Evolutionary conservation across 2,888 invertebrate genomes (phyloP).

Genomic region (Cryptophagus acutangulus): DNA sequence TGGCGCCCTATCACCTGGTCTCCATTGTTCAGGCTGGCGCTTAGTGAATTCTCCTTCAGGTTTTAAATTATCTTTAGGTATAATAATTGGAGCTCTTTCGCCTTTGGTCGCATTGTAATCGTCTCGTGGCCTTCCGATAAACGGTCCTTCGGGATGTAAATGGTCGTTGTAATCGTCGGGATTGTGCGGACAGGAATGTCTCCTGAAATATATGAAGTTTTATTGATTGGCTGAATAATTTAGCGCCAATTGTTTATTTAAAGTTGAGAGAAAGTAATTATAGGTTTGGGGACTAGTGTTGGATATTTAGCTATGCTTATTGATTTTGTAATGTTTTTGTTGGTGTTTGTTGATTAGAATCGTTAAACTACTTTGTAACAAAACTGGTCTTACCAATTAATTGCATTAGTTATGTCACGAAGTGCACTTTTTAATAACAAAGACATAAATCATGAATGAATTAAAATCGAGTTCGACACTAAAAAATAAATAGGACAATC

Average conservation of each 20-base stretch:
- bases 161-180: constrained; percentile 64
- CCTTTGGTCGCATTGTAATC: constrained; percentile 49
- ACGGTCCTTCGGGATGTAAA: constrained; percentile 65
- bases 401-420: constrained; percentile 27
- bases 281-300: too few species aligned
- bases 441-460: constrained; percentile 31
- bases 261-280: too few species aligned
- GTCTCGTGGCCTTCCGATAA: constrained; percentile 50
- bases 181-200: constrained; percentile 75
- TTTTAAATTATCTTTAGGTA: constrained; percentile 52
- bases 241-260: too few species aligned
- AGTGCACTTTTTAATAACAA: constrained; percentile 31
- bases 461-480: too few species aligned
- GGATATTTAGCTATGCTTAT: too few species aligned
- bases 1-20: constrained; percentile 45
- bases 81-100: constrained; percentile 48
- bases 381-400: constrained; percentile 27
- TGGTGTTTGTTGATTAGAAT: too few species aligned
- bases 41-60: constrained; percentile 57
- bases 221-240: too few species aligned
- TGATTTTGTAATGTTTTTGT: too few species aligned
- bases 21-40: constrained; percentile 18
- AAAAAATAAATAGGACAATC: too few species aligned
- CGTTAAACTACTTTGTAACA: too few species aligned
- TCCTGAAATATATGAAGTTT: constrained; percentile 61